phyloP scores from a whole-genome alignment of 2,113 vertebrate species.

The Rattus rattus region DNA sequence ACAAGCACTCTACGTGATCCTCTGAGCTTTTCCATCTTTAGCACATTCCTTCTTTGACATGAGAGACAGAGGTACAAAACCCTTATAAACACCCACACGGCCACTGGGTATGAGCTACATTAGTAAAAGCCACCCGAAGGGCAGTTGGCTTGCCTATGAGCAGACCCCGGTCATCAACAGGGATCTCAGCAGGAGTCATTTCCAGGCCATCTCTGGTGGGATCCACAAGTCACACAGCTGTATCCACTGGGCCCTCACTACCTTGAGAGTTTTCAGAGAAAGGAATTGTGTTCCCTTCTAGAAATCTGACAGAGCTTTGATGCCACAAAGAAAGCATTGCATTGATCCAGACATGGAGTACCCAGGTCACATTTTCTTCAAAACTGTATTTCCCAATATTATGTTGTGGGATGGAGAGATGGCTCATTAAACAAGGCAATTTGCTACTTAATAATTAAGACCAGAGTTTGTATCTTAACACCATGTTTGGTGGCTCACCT shows the following conservation, averaged over 20 bases:
- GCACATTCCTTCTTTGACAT: slow-evolving; percentile 58
- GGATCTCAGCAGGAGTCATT: slow-evolving; percentile 60
- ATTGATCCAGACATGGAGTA: not conserved
- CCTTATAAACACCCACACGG: slow-evolving; percentile 22
- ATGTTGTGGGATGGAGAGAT: not conserved
- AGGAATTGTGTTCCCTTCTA: not conserved
- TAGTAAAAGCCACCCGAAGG: slow-evolving; percentile 42
- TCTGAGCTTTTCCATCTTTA: slow-evolving; percentile 55
- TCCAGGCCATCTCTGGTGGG: not conserved
- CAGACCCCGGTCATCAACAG: slow-evolving; percentile 22
- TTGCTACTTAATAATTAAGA: not conserved
- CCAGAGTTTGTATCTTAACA: not conserved
- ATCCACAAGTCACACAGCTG: slow-evolving; percentile 38
- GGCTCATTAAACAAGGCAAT: not conserved
- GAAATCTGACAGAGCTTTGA: slow-evolving; percentile 25
- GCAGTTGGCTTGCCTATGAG: not conserved
- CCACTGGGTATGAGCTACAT: not conserved
- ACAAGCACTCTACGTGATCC: not conserved
- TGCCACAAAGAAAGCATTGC: slow-evolving; percentile 31
- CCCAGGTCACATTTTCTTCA: slow-evolving; percentile 26
- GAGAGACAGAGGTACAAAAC: slow-evolving; percentile 43
- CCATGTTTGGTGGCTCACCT: not conserved
- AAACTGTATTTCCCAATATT: slow-evolving; percentile 52
- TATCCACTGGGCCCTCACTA: not conserved
- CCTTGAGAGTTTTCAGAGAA: slow-evolving; percentile 44